Evolutionary conservation across 2,113 vertebrate species (phyloP).

Genomic region (Shinisaurus crocodilurus): DNA sequence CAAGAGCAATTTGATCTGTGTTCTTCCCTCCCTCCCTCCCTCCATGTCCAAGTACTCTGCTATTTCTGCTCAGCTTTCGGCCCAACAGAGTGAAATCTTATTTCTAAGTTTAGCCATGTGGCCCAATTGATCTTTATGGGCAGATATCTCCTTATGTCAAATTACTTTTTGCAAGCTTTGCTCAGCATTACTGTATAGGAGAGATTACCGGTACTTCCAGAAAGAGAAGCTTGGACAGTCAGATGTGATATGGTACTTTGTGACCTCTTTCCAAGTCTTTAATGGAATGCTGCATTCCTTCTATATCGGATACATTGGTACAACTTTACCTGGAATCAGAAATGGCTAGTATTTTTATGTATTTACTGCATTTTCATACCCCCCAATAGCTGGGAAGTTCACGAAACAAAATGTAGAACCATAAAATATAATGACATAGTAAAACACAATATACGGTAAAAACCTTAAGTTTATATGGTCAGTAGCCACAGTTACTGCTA

Average conservation of each 20-base stretch:
- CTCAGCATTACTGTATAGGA: neutral
- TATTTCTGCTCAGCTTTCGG: neutral
- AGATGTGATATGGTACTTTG: neutral
- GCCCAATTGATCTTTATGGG: accelerated
- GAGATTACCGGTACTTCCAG: neutral
- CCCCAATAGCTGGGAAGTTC: neutral
- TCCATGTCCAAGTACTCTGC: neutral
- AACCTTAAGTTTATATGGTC: neutral
- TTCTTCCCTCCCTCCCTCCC: neutral
- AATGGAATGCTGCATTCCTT: neutral
- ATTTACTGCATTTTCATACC: neutral
- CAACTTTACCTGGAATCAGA: neutral
- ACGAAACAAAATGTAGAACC: no score
- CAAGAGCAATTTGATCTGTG: constrained; percentile 12
- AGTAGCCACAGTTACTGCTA: neutral
- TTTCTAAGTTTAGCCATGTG: neutral
- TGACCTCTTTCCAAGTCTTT: neutral
- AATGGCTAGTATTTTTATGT: neutral
- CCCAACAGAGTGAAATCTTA: neutral
- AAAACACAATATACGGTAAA: no score
- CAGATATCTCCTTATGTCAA: neutral
- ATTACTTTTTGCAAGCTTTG: constrained; percentile 4
- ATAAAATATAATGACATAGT: no score
- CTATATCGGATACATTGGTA: neutral
- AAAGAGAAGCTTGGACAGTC: neutral